Percentiles rank a stretch among this genome's conserved stretches.
Conservation (phyloP, 2,888 invertebrate genomes). For the Ornithoptera priamus region DNA sequence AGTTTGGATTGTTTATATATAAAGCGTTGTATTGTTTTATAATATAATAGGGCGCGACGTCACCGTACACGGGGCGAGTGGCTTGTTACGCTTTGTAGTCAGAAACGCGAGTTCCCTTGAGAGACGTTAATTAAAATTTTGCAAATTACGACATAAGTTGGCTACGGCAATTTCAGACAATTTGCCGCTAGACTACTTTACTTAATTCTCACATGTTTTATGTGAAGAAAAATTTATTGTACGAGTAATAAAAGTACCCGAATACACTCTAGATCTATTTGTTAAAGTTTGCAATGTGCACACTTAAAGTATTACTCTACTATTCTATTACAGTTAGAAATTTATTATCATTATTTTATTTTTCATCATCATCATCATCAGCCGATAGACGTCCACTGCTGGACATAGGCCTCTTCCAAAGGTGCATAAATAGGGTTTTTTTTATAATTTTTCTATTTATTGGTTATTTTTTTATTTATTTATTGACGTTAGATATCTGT, state of each 20-base stretch:
- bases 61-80: not conserved
- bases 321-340: too few species aligned
- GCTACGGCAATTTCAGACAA: conserved; percentile 12
- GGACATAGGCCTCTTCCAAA: too few species aligned
- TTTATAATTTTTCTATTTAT: too few species aligned
- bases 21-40: not conserved
- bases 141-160: conserved; percentile 16
- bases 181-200: not conserved
- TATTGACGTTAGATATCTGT: too few species aligned
- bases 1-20: not conserved
- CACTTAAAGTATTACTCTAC: too few species aligned
- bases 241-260: not conserved
- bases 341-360: too few species aligned
- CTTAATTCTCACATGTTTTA: conserved; percentile 1
- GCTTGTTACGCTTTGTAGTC: conserved; percentile 3
- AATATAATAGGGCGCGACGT: not conserved
- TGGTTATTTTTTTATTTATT: too few species aligned
- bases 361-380: too few species aligned
- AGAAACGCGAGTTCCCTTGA: conserved; percentile 8
- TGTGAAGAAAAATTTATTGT: not conserved
- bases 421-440: too few species aligned
- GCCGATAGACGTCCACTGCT: too few species aligned
- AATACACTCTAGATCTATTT: too few species aligned
- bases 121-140: conserved; percentile 26
- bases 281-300: too few species aligned